Conservation (phyloP, 2,797 vertebrate genomes). For the Mormyrops attenuatus region DNA sequence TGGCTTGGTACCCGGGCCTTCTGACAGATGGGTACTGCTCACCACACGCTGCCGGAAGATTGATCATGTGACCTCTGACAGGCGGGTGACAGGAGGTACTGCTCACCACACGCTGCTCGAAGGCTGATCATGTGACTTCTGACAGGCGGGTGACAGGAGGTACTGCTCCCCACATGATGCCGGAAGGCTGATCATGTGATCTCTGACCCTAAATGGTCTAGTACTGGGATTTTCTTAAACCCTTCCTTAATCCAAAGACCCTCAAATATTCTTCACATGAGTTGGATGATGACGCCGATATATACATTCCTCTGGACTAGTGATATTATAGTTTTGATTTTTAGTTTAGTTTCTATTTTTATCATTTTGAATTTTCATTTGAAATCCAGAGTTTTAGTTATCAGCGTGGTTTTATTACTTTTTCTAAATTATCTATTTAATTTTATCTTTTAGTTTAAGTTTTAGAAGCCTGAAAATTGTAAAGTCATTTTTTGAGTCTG, state of each 20-base stretch:
- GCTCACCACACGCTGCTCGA: neutral
- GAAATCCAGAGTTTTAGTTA: neutral
- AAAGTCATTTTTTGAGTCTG: neutral
- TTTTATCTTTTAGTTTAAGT: neutral
- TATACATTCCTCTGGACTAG: neutral
- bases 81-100: neutral
- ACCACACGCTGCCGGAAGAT: neutral
- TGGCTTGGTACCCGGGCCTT: too few species aligned
- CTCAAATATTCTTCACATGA: neutral
- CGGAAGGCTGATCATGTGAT: neutral
- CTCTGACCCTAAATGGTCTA: neutral
- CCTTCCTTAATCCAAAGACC: neutral
- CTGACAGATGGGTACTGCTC: too few species aligned
- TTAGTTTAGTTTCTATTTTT: too few species aligned
- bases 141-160: neutral
- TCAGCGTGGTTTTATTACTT: neutral
- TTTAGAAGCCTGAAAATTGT: neutral
- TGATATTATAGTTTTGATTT: neutral
- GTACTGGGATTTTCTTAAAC: neutral
- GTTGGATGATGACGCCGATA: neutral
- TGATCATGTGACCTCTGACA: neutral
- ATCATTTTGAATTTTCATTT: too few species aligned
- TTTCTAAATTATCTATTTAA: neutral
- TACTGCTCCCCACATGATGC: neutral
- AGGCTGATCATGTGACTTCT: neutral